Evolutionary conservation across 2,888 invertebrate genomes (phyloP).

Genomic region (Microchrysa polita): DNA sequence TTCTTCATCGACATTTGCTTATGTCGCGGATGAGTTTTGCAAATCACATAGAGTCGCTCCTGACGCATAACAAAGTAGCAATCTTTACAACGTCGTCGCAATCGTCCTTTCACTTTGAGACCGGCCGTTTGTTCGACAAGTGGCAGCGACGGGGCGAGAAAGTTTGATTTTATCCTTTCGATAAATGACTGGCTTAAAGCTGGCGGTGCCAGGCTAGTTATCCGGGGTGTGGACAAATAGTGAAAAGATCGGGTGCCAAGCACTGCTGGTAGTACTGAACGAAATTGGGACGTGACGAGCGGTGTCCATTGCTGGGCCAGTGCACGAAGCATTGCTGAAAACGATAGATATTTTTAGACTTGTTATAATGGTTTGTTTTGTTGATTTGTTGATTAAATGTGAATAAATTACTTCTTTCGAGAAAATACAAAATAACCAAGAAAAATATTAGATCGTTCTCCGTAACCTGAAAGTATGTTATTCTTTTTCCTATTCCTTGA

Average conservation of each 20-base stretch:
- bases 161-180: background rate
- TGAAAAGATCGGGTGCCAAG: background rate
- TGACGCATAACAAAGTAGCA: slow-evolving; percentile 78
- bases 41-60: slow-evolving; percentile 76
- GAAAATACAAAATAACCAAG: too few relatives aligned
- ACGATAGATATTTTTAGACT: too few relatives aligned
- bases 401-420: too few relatives aligned
- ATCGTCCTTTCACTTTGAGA: slow-evolving; percentile 76
- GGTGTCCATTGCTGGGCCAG: background rate
- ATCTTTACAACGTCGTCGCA: slow-evolving; percentile 78
- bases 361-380: background rate
- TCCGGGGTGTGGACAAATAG: background rate
- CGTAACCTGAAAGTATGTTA: too few relatives aligned
- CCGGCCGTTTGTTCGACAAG: slow-evolving; percentile 64
- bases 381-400: too few relatives aligned
- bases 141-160: background rate
- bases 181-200: background rate
- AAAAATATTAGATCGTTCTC: too few relatives aligned
- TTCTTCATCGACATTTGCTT: slow-evolving; percentile 81
- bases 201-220: background rate
- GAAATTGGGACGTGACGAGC: background rate
- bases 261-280: background rate
- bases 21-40: slow-evolving; percentile 80
- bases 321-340: background rate
- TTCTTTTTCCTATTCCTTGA: too few relatives aligned